These are phyloP conservation scores for Graptemys geographica DNA, from an alignment of 2,797 vertebrate genomes.

Conservation along the genomic window DNA sequence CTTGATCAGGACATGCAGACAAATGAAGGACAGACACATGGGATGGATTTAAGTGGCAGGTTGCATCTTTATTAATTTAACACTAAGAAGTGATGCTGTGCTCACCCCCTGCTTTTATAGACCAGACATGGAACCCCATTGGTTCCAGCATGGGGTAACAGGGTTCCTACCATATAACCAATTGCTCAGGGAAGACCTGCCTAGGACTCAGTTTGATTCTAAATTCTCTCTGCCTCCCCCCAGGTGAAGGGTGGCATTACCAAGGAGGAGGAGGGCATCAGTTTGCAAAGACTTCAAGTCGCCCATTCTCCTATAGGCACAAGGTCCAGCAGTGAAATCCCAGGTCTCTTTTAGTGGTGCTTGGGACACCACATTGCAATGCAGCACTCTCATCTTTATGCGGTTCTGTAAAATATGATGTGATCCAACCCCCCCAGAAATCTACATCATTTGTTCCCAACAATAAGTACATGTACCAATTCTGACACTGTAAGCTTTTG, in stretches of 20 bases:
- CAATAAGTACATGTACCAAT: neutral
- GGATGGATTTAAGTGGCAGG: neutral
- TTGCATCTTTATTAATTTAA: neutral
- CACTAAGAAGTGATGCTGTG: neutral
- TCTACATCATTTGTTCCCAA: neutral
- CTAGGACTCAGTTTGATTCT: neutral
- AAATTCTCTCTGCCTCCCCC: neutral
- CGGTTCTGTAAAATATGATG: neutral
- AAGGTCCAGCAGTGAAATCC: neutral
- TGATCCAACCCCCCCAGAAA: neutral
- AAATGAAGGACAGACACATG: neutral
- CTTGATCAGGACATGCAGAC: neutral
- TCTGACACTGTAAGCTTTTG: neutral
- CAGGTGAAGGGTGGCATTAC: neutral
- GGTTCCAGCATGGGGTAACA: neutral
- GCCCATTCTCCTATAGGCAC: neutral
- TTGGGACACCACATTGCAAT: neutral
- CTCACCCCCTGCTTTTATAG: neutral
- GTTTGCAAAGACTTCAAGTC: neutral
- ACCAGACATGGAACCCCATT: neutral
- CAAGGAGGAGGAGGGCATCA: neutral
- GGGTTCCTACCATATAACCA: neutral
- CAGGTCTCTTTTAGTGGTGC: accelerated
- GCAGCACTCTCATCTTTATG: neutral
- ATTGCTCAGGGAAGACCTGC: neutral